phyloP scores from a whole-genome alignment of 2,888 invertebrate species.

The Notodonta ziczac region DNA sequence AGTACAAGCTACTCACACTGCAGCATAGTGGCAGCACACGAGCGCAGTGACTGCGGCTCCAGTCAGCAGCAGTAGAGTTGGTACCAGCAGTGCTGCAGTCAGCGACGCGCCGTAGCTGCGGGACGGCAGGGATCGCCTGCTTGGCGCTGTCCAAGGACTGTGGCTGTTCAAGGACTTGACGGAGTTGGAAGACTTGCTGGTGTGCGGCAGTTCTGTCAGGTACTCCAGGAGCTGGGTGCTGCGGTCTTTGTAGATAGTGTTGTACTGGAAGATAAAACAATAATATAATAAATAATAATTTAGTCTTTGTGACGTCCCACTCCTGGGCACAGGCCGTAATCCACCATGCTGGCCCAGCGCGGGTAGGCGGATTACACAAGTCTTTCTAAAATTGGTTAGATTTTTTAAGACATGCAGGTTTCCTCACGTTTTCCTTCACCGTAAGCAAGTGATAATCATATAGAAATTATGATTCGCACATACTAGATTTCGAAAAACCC shows the following conservation, averaged over 20 bases:
- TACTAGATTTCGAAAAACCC: no score
- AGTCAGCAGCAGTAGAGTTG: background rate
- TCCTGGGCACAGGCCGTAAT: no score
- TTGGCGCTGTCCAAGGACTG: slow-evolving; percentile 86
- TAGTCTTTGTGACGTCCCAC: no score
- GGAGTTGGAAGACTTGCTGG: slow-evolving; percentile 43
- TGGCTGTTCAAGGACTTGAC: slow-evolving; percentile 44
- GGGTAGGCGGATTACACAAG: no score
- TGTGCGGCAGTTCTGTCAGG: slow-evolving; percentile 55
- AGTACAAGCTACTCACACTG: slow-evolving; percentile 30
- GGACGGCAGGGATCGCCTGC: slow-evolving; percentile 41
- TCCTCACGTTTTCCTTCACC: no score
- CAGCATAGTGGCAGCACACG: slow-evolving; percentile 17
- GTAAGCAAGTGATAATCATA: no score
- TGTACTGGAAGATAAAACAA: slow-evolving; percentile 66
- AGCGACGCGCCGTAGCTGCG: background rate
- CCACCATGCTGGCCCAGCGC: no score
- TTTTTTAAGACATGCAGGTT: no score
- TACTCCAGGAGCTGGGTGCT: slow-evolving; percentile 68
- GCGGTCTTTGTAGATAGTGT: slow-evolving; percentile 68
- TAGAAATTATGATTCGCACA: no score
- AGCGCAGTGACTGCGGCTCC: background rate
- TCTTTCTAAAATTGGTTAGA: no score
- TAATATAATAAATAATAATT: no score
- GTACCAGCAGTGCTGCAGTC: background rate